These are phyloP conservation scores for Dasyprocta punctata DNA, from an alignment of 2,113 vertebrate genomes.

Conservation along the genomic window DNA sequence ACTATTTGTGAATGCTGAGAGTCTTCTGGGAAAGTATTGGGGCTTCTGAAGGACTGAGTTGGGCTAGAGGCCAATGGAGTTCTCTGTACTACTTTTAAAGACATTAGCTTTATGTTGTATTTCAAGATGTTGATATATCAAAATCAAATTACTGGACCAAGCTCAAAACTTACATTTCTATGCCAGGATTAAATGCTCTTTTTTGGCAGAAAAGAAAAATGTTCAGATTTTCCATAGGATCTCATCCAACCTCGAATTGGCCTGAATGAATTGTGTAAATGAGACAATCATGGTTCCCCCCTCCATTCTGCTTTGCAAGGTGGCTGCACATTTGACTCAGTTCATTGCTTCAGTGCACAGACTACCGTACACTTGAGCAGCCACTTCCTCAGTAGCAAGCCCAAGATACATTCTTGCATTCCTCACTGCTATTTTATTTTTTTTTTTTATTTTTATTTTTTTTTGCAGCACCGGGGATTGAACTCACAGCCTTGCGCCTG, in stretches of 20 bases:
- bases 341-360: neutral
- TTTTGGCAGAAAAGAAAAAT: conserved; percentile 67
- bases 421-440: conserved; percentile 41
- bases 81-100: conserved; percentile 56
- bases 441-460: no score
- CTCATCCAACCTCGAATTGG: conserved; percentile 57
- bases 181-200: conserved; percentile 71
- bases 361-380: neutral
- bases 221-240: conserved; percentile 58
- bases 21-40: conserved; percentile 2
- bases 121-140: conserved; percentile 76
- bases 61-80: conserved; percentile 42
- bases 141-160: conserved; percentile 75
- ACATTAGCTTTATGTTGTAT: conserved; percentile 62
- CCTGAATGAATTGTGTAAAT: conserved; percentile 66
- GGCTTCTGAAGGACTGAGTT: neutral
- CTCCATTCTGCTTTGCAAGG: neutral
- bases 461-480: no score
- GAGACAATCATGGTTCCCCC: neutral
- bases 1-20: neutral
- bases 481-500: no score
- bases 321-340: neutral
- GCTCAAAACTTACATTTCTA: conserved; percentile 66
- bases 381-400: neutral
- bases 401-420: neutral